These are phyloP conservation scores for Morinoia aosen DNA, from an alignment of 2,888 invertebrate species.

Conservation along the genomic window DNA sequence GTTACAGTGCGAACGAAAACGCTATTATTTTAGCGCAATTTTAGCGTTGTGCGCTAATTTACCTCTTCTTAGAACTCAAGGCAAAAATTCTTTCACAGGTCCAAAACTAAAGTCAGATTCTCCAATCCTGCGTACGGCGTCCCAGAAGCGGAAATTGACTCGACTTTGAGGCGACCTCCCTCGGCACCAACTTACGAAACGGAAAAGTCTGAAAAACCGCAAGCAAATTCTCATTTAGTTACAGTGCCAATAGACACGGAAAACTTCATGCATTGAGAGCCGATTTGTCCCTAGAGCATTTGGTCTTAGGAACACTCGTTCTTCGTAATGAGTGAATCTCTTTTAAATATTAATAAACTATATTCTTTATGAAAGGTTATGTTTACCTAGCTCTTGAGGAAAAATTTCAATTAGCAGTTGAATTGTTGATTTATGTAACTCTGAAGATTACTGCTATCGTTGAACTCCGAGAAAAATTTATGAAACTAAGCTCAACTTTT, in stretches of 20 bases:
- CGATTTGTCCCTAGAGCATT: neutral
- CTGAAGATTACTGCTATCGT: neutral
- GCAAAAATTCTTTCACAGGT: neutral
- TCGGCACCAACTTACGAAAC: neutral
- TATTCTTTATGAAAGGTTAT: neutral
- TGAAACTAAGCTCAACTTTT: too few relatives aligned
- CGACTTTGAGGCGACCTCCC: neutral
- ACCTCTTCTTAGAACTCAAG: too few relatives aligned
- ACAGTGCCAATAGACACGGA: neutral
- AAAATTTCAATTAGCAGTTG: neutral
- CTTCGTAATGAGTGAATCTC: too few relatives aligned
- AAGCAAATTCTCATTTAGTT: neutral
- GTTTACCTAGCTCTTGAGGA: neutral
- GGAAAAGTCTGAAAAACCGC: neutral
- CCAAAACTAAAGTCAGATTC: neutral
- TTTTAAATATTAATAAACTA: neutral
- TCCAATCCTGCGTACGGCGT: constrained; percentile 44
- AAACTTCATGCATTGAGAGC: neutral
- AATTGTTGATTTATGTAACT: neutral
- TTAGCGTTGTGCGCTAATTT: too few relatives aligned
- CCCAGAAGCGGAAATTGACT: constrained; percentile 39
- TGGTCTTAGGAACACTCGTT: neutral
- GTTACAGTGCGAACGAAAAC: too few relatives aligned
- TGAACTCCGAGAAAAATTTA: too few relatives aligned
- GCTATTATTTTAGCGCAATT: too few relatives aligned